phyloP scores from a whole-genome alignment of 2,888 invertebrate genomes.

The Rutpela maculata region DNA sequence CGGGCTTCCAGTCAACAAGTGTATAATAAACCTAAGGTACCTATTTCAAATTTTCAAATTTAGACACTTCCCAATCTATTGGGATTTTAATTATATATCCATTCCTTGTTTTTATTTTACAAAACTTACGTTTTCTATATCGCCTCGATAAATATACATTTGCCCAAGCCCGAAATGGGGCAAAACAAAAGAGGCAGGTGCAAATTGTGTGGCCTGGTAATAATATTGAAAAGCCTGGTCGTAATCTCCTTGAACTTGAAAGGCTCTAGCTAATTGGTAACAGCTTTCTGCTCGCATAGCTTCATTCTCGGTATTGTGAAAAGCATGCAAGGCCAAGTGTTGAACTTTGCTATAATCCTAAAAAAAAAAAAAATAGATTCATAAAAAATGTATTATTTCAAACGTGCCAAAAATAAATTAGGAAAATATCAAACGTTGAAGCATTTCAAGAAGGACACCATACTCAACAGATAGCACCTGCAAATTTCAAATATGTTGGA shows the following conservation, averaged over 20 bases:
- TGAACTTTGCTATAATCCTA: slow-evolving; percentile 96
- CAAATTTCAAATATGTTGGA: too few relatives aligned
- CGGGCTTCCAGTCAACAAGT: too few relatives aligned
- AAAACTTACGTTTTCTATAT: slow-evolving; percentile 90
- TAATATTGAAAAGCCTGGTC: slow-evolving; percentile 99
- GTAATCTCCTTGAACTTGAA: slow-evolving; percentile 95
- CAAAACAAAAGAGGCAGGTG: slow-evolving; percentile 94
- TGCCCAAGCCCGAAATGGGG: slow-evolving; percentile 99
- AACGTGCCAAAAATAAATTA: too few relatives aligned
- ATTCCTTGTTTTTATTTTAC: background rate
- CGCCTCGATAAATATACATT: slow-evolving; percentile 98
- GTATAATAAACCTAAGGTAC: too few relatives aligned
- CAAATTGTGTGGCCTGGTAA: slow-evolving; percentile 99
- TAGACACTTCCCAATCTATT: background rate
- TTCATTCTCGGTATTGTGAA: slow-evolving; percentile 99
- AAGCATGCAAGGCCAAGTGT: slow-evolving; percentile 96
- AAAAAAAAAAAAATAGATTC: background rate
- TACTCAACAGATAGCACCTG: too few relatives aligned
- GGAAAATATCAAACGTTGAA: too few relatives aligned
- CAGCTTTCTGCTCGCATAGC: slow-evolving; percentile 99
- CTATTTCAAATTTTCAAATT: too few relatives aligned
- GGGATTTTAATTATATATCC: too few relatives aligned
- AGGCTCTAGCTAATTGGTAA: slow-evolving; percentile 96
- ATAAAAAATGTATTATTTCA: background rate
- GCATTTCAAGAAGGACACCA: too few relatives aligned